Percentiles rank a stretch among this genome's conserved stretches.
Conservation (phyloP, 2,888 invertebrate genomes). For the Drymonia ruficornis region DNA sequence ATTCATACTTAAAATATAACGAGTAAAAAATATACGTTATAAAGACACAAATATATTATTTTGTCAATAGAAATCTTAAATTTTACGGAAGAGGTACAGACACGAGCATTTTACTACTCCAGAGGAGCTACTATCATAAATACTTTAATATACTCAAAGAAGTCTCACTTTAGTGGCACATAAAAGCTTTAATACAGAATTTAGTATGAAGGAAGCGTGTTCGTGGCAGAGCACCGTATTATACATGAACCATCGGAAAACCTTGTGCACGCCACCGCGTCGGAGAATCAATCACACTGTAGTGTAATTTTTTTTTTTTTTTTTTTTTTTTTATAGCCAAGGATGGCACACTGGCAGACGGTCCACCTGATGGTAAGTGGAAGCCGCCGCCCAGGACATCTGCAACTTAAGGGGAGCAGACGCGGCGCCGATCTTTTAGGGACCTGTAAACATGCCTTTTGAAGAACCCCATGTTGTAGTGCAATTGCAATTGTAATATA, state of each 20-base stretch:
- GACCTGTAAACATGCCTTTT: too few relatives aligned
- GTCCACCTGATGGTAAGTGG: too few relatives aligned
- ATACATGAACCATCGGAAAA: slow-evolving; percentile 2
- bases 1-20: too few relatives aligned
- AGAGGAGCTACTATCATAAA: slow-evolving; percentile 1
- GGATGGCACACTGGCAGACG: too few relatives aligned
- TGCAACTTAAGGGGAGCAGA: too few relatives aligned
- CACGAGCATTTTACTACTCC: background rate
- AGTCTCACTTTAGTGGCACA: background rate
- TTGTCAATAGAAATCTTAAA: background rate
- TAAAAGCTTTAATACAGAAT: slow-evolving; percentile 2
- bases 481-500: too few relatives aligned
- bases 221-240: background rate
- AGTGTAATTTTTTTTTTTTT: background rate
- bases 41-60: too few relatives aligned
- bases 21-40: too few relatives aligned
- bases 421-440: too few relatives aligned
- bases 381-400: too few relatives aligned
- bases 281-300: background rate
- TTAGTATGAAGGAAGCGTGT: background rate
- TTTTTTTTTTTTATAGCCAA: too few relatives aligned
- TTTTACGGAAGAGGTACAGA: background rate
- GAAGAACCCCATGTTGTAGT: too few relatives aligned
- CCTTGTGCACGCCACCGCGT: background rate
- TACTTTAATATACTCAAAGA: slow-evolving; percentile 4